These are phyloP conservation scores for Peromyscus polionotus DNA, from an alignment of 2,113 vertebrate species.

Conservation along the genomic window DNA sequence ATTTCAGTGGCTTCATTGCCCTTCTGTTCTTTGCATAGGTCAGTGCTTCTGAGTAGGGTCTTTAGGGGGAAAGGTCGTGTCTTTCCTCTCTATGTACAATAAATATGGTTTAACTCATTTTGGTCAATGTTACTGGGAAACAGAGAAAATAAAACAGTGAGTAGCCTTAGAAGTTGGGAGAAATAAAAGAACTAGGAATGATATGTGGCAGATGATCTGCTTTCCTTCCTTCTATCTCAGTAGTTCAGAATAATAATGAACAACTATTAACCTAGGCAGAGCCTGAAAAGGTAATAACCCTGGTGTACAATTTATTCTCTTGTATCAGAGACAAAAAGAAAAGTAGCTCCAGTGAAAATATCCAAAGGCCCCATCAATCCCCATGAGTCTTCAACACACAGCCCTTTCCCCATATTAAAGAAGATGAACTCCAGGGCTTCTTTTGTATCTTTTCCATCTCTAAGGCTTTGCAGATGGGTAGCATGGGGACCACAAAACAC, in stretches of 20 bases:
- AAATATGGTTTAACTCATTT: constrained; percentile 10
- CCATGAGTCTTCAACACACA: neutral
- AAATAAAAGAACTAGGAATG: constrained; percentile 49
- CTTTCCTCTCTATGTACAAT: constrained; percentile 41
- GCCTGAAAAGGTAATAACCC: neutral
- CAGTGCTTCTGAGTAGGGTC: constrained; percentile 34
- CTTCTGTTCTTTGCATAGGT: constrained; percentile 61
- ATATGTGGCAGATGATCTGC: neutral
- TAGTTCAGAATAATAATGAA: constrained; percentile 57
- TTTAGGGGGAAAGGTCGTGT: neutral
- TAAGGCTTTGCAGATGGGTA: constrained; percentile 45
- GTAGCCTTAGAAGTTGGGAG: constrained; percentile 24
- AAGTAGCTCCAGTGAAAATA: constrained; percentile 54
- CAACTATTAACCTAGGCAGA: constrained; percentile 54
- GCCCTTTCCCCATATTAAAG: neutral
- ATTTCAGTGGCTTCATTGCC: constrained; percentile 7
- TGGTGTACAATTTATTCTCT: constrained; percentile 51
- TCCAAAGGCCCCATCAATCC: neutral
- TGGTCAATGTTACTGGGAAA: constrained; percentile 58
- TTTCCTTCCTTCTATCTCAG: constrained; percentile 55
- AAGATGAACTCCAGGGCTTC: neutral
- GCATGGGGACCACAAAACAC: constrained; percentile 53
- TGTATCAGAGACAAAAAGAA: constrained; percentile 43
- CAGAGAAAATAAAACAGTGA: constrained; percentile 40
- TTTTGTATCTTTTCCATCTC: constrained; percentile 67